A percentile compares a stretch with the other conserved stretches of the same genome.
Evolutionary conservation across 2,797 vertebrate species (phyloP).

Genomic region (Alfaro cultratus): DNA sequence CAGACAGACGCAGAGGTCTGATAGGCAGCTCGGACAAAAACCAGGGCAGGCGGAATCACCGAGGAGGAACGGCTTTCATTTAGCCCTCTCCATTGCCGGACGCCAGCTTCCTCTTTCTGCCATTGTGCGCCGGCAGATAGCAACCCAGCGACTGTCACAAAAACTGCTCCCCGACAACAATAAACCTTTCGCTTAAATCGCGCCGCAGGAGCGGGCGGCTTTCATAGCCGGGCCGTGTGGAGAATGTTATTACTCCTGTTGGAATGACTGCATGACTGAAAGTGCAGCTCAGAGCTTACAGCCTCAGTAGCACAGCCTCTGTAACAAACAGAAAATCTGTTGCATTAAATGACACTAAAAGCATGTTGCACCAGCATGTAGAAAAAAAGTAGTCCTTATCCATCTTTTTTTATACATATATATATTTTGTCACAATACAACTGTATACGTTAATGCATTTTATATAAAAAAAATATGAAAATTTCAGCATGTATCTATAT

Average conservation of each 20-base stretch:
- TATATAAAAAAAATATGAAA: not conserved
- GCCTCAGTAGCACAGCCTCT: not conserved
- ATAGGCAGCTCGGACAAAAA: slow-evolving; percentile 65
- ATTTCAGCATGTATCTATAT: not conserved
- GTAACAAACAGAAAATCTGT: slow-evolving; percentile 4
- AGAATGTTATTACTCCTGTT: slow-evolving; percentile 53
- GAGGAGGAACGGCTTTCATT: slow-evolving; percentile 75
- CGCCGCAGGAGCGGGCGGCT: slow-evolving; percentile 20
- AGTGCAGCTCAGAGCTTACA: slow-evolving; percentile 24
- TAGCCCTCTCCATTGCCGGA: slow-evolving; percentile 40
- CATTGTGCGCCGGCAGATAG: slow-evolving; percentile 61
- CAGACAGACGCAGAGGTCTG: slow-evolving; percentile 39
- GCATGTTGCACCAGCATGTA: not conserved
- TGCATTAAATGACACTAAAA: not conserved
- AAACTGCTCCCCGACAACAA: slow-evolving; percentile 51
- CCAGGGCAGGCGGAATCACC: slow-evolving; percentile 56
- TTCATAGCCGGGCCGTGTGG: slow-evolving; percentile 36
- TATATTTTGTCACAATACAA: not conserved
- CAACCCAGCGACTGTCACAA: slow-evolving; percentile 34
- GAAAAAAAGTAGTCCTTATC: not conserved
- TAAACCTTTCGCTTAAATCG: slow-evolving; percentile 42
- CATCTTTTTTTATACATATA: too few relatives aligned
- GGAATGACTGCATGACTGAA: slow-evolving; percentile 25
- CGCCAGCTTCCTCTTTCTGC: slow-evolving; percentile 47
- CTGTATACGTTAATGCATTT: not conserved